phyloP scores from a whole-genome alignment of 2,888 invertebrate genomes.

The Erynnis tages region DNA sequence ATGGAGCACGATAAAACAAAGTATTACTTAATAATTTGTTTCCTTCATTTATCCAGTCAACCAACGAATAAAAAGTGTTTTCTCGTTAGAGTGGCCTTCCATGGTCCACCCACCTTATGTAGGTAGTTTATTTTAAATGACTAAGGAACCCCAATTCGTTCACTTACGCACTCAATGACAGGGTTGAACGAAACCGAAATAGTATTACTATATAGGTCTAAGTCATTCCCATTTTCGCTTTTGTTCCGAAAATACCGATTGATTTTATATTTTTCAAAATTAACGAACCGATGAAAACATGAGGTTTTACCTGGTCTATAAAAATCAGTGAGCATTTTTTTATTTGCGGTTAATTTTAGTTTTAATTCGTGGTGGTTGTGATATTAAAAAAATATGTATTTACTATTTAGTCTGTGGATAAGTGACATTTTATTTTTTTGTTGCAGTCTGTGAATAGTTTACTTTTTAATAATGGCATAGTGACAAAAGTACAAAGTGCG shows the following conservation, averaged over 20 bases:
- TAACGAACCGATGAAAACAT: slow-evolving; percentile 38
- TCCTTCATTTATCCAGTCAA: too few species aligned
- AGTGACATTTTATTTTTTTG: background rate
- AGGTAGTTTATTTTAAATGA: background rate
- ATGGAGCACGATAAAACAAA: too few species aligned
- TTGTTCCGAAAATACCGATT: slow-evolving; percentile 22
- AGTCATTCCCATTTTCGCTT: slow-evolving; percentile 16
- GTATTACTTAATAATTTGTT: too few species aligned
- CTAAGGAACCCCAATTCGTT: slow-evolving; percentile 8
- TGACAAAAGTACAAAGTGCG: background rate
- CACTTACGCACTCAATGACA: slow-evolving; percentile 18
- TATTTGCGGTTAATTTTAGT: slow-evolving; percentile 2
- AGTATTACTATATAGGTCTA: slow-evolving; percentile 4
- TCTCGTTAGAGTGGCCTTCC: too few species aligned
- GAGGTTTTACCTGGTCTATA: slow-evolving; percentile 67
- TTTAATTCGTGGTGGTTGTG: background rate
- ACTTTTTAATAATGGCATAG: background rate
- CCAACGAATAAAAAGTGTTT: too few species aligned
- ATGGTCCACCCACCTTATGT: background rate
- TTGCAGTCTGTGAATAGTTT: background rate
- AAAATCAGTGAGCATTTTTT: slow-evolving; percentile 59
- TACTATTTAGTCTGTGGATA: slow-evolving; percentile 3
- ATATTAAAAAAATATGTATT: background rate
- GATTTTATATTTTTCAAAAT: background rate
- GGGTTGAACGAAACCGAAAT: slow-evolving; percentile 8